phyloP scores from a whole-genome alignment of 2,797 vertebrate genomes.

The Epinephelus coioides region DNA sequence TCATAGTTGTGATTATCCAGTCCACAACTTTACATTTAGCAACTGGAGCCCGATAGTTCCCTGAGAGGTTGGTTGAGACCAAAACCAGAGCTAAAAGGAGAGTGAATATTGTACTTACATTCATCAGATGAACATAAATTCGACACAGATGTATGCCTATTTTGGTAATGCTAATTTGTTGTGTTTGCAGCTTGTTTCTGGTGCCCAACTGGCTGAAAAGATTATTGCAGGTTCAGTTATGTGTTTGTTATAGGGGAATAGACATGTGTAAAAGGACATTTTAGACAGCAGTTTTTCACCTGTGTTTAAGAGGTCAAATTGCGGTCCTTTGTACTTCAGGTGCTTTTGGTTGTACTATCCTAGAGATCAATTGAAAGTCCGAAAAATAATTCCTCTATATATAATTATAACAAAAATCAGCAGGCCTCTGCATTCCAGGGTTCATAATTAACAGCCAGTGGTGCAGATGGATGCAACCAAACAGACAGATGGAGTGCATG shows the following conservation, averaged over 20 bases:
- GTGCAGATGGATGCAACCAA: constrained; percentile 8
- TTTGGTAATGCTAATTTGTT: not conserved
- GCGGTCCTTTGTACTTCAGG: not conserved
- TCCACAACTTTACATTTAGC: no score
- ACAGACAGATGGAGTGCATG: not conserved
- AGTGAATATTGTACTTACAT: not conserved
- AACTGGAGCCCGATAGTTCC: no score
- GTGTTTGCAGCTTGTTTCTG: not conserved
- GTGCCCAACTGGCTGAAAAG: not conserved
- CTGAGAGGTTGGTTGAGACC: not conserved
- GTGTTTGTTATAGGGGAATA: not conserved
- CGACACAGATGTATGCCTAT: no score
- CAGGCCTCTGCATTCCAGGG: not conserved
- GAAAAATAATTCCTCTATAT: no score
- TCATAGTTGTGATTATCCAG: no score
- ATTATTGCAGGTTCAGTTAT: not conserved
- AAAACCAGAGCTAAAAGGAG: not conserved
- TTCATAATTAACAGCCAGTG: not conserved
- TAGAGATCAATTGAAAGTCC: no score
- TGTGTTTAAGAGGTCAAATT: not conserved
- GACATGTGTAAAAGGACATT: not conserved
- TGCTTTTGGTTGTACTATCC: not conserved
- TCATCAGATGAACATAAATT: not conserved
- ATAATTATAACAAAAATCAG: not conserved
- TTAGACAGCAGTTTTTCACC: not conserved